Conservation (phyloP, 2,113 vertebrate genomes). For the Cygnus atratus region DNA sequence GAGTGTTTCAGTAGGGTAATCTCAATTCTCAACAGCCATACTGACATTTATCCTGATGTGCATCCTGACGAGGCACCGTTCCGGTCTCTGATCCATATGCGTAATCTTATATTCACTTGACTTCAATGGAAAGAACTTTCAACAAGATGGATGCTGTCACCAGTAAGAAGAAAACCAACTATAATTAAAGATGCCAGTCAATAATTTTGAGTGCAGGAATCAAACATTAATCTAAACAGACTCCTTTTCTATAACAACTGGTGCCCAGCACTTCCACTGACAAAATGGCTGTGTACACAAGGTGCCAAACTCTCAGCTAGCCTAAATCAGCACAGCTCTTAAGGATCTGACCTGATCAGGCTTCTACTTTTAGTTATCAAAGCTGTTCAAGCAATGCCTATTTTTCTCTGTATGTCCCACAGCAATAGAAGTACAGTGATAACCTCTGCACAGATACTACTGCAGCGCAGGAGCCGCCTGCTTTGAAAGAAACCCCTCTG, state of each 20-base stretch:
- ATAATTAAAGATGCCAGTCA: conserved; percentile 26
- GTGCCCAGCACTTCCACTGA: neutral
- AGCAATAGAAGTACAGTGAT: neutral
- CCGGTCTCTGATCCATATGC: neutral
- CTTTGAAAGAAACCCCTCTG: conserved; percentile 8
- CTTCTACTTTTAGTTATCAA: neutral
- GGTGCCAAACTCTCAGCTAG: neutral
- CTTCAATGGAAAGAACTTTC: conserved; percentile 5
- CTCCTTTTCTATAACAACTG: neutral
- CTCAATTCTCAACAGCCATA: neutral
- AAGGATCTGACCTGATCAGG: neutral
- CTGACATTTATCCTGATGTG: neutral
- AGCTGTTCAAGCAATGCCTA: neutral
- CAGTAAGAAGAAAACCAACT: neutral
- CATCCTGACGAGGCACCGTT: neutral
- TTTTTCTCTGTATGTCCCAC: conserved; percentile 1
- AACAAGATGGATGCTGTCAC: neutral
- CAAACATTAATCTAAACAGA: neutral
- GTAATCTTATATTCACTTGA: neutral
- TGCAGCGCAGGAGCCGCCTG: neutral
- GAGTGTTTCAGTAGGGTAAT: accelerated
- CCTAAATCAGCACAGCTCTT: neutral
- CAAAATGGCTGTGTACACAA: neutral
- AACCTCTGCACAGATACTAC: neutral
- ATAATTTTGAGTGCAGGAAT: neutral